phyloP scores from a whole-genome alignment of 2,888 invertebrate species.

The Eupithecia subumbrata region DNA sequence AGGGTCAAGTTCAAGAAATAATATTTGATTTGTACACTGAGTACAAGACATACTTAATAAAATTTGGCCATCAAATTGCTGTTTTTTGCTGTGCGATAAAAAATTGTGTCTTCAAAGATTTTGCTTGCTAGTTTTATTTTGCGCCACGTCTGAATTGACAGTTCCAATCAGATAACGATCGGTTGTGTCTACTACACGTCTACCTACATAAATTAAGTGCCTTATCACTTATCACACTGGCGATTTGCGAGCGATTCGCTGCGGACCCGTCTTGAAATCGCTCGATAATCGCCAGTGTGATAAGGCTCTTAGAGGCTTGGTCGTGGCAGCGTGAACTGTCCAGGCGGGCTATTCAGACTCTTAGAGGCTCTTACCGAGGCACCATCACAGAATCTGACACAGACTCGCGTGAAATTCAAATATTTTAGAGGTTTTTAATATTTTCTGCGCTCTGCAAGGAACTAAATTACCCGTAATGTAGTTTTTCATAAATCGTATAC shows the following conservation, averaged over 20 bases:
- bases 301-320: background rate
- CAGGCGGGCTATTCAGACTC: background rate
- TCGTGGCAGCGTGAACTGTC: background rate
- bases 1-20: slow-evolving; percentile 30
- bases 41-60: background rate
- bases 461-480: too few species aligned
- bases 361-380: background rate
- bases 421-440: too few species aligned
- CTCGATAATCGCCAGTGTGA: too few species aligned
- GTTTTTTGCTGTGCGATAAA: slow-evolving; percentile 21
- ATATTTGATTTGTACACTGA: slow-evolving; percentile 18
- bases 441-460: too few species aligned
- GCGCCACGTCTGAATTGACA: background rate
- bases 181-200: background rate
- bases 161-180: background rate
- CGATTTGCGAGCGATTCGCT: too few species aligned
- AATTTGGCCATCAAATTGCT: slow-evolving; percentile 8
- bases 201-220: background rate
- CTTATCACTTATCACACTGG: background rate
- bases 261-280: too few species aligned
- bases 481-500: too few species aligned
- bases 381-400: background rate
- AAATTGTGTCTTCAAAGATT: slow-evolving; percentile 5
- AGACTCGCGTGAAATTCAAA: too few species aligned
- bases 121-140: slow-evolving; percentile 1